A percentile compares a stretch with the other conserved stretches of the same genome.
Conservation (phyloP, 2,113 vertebrate species). For the Talpa occidentalis region DNA sequence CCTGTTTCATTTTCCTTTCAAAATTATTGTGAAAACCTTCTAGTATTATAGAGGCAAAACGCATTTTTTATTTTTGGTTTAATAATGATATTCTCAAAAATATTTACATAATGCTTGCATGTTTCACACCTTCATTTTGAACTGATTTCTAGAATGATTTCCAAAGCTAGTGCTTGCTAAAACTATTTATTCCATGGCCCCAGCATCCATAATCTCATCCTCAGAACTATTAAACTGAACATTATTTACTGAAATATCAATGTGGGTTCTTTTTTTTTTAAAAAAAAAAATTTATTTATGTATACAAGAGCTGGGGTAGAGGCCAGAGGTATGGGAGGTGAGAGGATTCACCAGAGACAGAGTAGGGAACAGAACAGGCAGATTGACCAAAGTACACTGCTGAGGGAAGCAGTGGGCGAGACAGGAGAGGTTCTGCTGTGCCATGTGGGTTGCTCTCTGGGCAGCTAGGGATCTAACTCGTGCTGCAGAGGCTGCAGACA, state of each 20-base stretch:
- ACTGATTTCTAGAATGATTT: not conserved
- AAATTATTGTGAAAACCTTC: not conserved
- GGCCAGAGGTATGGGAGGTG: too few species aligned
- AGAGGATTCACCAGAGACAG: too few species aligned
- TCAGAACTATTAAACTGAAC: not conserved
- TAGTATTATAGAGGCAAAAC: not conserved
- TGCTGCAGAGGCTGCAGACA: too few species aligned
- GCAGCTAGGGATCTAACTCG: too few species aligned
- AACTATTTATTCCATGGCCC: not conserved
- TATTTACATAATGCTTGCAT: not conserved
- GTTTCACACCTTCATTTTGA: not conserved
- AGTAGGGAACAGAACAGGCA: too few species aligned
- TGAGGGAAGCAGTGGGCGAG: too few species aligned
- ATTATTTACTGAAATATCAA: not conserved
- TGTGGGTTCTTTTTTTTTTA: too few species aligned
- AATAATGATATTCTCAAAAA: not conserved
- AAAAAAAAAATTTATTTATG: too few species aligned
- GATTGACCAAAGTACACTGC: too few species aligned
- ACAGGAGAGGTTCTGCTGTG: too few species aligned
- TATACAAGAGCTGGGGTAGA: too few species aligned
- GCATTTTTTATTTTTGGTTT: not conserved
- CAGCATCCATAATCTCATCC: not conserved
- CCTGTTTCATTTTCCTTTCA: not conserved
- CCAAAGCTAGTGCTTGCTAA: not conserved
- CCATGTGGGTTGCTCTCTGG: too few species aligned